Evolutionary conservation across 2,113 vertebrate genomes (phyloP), one percentile per base, ranked within the genome.

Genomic region (Aleadryas rufinucha): DNA sequence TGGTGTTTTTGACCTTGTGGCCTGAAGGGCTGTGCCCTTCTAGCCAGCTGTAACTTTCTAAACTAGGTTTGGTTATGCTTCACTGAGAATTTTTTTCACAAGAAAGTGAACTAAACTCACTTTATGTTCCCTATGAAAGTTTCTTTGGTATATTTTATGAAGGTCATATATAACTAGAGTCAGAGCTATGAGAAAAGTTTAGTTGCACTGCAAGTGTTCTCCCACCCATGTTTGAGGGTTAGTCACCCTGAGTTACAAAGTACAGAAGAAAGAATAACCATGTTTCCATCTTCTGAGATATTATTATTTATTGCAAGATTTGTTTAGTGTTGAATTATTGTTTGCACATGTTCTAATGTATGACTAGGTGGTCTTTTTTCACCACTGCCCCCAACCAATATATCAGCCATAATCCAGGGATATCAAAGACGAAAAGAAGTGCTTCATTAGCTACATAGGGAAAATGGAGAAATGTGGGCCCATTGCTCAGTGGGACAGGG

Each of bases 401-500:
- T 33, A 42, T 66, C 13, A 39, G 21, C 33, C 18, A n/a, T 69
- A 35, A 89, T 44, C 61, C 39, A 84, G 26, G 16, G 35, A 17
- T 76, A 65, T 42, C 35, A 28, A 26, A 85, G 59, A 42, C 28
- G 35, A 45, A 35, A 72, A 69, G 11, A 64, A 74, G 15, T 22
- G 13, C 27, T 79, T 91, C 30, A 20, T 1, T 75, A 59, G 37
- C 42, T 71, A 49, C 17, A 10, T 16, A 31, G 5, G 19, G 66
- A 87, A 52, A 35, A 42, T 4, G 33, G 30, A 12, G 20, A 81
- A 81, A 66, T 33, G 13, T 65, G 28, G 6, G 11, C 15, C 52
- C 1, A 0, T 80, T 66, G 28, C n/a, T 57, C 22, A 63, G 0
- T 53, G 41, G 13, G 30, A 13, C 0, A 1, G 18, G 37, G 20